Conservation (phyloP, 2,888 invertebrate genomes). For the Phasia obesa region DNA sequence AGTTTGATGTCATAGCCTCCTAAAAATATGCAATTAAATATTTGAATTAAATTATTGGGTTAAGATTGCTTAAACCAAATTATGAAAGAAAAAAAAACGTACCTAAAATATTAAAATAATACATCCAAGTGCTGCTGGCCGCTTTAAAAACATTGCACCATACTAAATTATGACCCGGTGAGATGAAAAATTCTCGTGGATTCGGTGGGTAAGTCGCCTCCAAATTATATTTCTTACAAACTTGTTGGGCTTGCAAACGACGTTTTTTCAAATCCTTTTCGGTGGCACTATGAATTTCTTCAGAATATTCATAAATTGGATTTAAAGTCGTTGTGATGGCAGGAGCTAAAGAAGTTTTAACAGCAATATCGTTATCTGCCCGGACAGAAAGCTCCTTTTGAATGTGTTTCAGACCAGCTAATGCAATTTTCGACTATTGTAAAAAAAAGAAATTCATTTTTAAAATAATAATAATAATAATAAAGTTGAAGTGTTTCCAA, state of each 20-base stretch:
- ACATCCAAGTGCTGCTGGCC: constrained; percentile 91
- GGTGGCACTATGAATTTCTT: constrained; percentile 82
- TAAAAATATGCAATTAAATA: too few species aligned
- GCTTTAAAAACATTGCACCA: constrained; percentile 91
- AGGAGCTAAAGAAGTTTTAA: constrained; percentile 36
- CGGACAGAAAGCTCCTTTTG: constrained; percentile 70
- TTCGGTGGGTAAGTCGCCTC: constrained; percentile 84
- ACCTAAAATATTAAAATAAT: constrained; percentile 90
- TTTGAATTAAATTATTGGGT: too few species aligned
- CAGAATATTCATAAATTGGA: constrained; percentile 83
- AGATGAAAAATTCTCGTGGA: constrained; percentile 89
- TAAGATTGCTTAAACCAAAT: not conserved
- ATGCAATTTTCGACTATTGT: constrained; percentile 74
- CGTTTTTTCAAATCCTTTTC: constrained; percentile 84
- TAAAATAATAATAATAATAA: not conserved
- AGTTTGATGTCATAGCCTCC: constrained; percentile 86
- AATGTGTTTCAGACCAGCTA: constrained; percentile 56
- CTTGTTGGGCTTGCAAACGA: constrained; percentile 82
- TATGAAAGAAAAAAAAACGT: constrained; percentile 72
- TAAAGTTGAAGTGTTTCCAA: not conserved
- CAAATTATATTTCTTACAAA: constrained; percentile 83
- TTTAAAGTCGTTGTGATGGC: constrained; percentile 78
- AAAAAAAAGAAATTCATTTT: not conserved
- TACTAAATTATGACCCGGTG: constrained; percentile 86
- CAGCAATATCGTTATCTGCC: not conserved